phyloP scores from a whole-genome alignment of 2,113 vertebrate genomes.

The Pavo muticus region DNA sequence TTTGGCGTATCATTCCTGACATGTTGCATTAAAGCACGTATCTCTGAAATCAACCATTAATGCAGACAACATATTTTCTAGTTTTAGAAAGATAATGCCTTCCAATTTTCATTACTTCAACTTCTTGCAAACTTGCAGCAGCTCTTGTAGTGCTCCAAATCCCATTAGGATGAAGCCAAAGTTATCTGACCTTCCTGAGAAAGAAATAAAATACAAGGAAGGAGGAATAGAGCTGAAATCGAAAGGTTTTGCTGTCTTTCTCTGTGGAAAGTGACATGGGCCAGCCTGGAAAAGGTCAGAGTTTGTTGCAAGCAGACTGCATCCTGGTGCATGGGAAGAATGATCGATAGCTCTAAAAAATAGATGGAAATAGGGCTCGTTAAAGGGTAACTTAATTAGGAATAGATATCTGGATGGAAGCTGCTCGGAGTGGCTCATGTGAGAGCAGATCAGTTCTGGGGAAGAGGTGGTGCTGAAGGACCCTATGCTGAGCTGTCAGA shows the following conservation, averaged over 20 bases:
- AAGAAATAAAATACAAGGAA: constrained; percentile 50
- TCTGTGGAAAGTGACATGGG: background rate
- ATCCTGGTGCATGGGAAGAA: background rate
- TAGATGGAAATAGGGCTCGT: background rate
- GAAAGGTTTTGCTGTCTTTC: background rate
- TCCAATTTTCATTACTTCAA: constrained; percentile 60
- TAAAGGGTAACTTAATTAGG: background rate
- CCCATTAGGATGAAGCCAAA: constrained; percentile 40
- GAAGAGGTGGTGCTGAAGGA: background rate
- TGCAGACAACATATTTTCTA: constrained; percentile 58
- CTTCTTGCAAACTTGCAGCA: constrained; percentile 54
- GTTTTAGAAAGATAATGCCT: constrained; percentile 63
- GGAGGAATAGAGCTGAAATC: constrained; percentile 6
- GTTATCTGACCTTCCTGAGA: constrained; percentile 36
- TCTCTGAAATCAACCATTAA: constrained; percentile 66
- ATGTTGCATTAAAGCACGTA: constrained; percentile 37
- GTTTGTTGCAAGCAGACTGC: background rate
- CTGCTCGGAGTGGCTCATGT: background rate
- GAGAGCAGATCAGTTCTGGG: background rate
- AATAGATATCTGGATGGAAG: background rate
- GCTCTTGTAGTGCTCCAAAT: background rate
- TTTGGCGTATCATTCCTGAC: constrained; percentile 70
- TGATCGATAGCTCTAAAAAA: background rate
- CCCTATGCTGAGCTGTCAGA: background rate
- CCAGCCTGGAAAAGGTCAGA: background rate